Evolutionary conservation across 2,113 vertebrate genomes (phyloP).

Genomic region (Esox niger): DNA sequence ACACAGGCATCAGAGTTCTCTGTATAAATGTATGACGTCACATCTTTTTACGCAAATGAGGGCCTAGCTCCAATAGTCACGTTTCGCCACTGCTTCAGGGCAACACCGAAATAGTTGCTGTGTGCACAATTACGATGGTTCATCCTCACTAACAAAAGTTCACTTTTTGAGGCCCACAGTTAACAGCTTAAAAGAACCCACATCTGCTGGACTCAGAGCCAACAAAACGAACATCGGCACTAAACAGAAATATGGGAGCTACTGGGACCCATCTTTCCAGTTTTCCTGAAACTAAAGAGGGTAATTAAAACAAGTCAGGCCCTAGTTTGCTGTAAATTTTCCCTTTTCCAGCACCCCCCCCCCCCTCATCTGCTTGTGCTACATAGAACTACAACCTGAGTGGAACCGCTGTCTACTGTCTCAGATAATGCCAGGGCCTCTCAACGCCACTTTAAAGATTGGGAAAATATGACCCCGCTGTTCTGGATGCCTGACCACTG

Average conservation of each 20-base stretch:
- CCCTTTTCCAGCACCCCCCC: not conserved
- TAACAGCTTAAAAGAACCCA: constrained; percentile 4
- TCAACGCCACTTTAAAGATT: not conserved
- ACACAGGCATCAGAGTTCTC: too few species aligned
- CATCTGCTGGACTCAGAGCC: not conserved
- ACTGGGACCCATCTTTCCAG: constrained; percentile 16
- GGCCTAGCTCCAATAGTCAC: too few species aligned
- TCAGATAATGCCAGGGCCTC: not conserved
- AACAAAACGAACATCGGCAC: not conserved
- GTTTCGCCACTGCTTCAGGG: too few species aligned
- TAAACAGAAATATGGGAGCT: constrained; percentile 18
- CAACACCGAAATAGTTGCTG: not conserved
- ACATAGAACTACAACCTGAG: not conserved
- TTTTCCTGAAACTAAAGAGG: constrained; percentile 2
- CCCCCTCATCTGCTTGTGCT: not conserved
- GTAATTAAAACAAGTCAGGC: constrained; percentile 36
- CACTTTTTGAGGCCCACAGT: not conserved
- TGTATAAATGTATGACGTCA: too few species aligned
- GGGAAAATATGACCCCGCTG: not conserved
- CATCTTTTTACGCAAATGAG: too few species aligned
- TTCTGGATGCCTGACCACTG: not conserved
- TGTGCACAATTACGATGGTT: too few species aligned
- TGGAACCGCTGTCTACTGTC: not conserved
- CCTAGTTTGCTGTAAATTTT: constrained; percentile 20
- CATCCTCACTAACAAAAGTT: too few species aligned